Base-by-base conservation (phyloP, 1,140 invertebrate species). In the Drosophila jambulina region DNA sequence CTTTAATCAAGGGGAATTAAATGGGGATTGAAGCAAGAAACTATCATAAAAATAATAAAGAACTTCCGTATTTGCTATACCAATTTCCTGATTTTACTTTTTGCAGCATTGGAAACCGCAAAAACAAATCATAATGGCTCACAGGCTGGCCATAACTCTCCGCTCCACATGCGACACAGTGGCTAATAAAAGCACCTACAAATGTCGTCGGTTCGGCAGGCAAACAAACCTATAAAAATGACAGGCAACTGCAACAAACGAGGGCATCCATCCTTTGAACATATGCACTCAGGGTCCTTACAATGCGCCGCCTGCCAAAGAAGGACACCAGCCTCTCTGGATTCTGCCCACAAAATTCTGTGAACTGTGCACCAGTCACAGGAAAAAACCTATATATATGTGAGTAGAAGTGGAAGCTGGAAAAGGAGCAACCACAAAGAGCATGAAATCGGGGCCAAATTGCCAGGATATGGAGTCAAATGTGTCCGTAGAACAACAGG, bases 141-240 rank as follows among this genome's bases (percentile, higher is more conserved):
- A 51, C 42, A 72, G 38, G 65, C 51, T 74, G 68, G 80, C 78
- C 68, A 91, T 91, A 91, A 85, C 79, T 91, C 86, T 82, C 70
- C 49, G 77, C 61, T 65, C 78, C 84, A 83, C 82, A 75, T 75
- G 72, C 51, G 23, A 75, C 77, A 75, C 72, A 70, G 61, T 62
- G 67, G 78, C 83, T 67, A 83, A 87, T 82, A 84, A 83, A 78
- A 69, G 61, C 63, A 77, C 63, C 69, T 78, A 87, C 63, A 74
- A 87, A 80, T 85, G 78, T 70, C 59, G 60, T 54, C 51, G 46
- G 53, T 29, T 68, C 61, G 76, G 51, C 68, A 75, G 64, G 84
- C 84, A 87, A 87, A 87, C 83, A 87, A 87, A 83, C 84, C 83
- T 83, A 87, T 87, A 87, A 87, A 87, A 87, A 83, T 87, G 83